phyloP scores from a whole-genome alignment of 1,140 invertebrate genomes.

The Euborellia annulipes region DNA sequence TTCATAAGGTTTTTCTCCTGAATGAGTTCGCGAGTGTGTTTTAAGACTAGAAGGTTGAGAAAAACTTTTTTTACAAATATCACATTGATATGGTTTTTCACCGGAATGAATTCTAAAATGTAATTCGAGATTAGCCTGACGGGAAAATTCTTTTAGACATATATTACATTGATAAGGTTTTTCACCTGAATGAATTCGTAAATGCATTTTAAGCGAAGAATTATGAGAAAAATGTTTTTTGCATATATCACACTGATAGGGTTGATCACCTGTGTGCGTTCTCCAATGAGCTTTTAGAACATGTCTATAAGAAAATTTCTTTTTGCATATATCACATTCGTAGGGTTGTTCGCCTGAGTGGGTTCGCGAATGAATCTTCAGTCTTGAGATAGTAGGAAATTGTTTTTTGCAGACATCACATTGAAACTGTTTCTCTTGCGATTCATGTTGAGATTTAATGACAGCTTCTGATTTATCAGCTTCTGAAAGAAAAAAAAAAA shows the following conservation, averaged over 20 bases:
- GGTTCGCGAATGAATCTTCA: slow-evolving; percentile 40
- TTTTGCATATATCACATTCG: slow-evolving; percentile 42
- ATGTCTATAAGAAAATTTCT: slow-evolving; percentile 31
- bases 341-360: slow-evolving; percentile 45
- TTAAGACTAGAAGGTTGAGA: slow-evolving; percentile 29
- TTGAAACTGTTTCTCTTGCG: slow-evolving; percentile 42
- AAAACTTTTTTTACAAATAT: slow-evolving; percentile 40
- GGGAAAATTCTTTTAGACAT: too few species aligned
- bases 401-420: slow-evolving; percentile 43
- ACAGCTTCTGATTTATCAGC: too few species aligned
- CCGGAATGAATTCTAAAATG: slow-evolving; percentile 38
- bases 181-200: slow-evolving; percentile 58
- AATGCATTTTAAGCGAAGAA: slow-evolving; percentile 51
- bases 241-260: slow-evolving; percentile 45
- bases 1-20: slow-evolving; percentile 41
- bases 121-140: too few species aligned
- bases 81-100: slow-evolving; percentile 43
- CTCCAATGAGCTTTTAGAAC: slow-evolving; percentile 41
- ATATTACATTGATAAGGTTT: too few species aligned
- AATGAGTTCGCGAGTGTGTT: slow-evolving; percentile 47
- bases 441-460: too few species aligned
- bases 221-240: slow-evolving; percentile 45
- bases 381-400: slow-evolving; percentile 50
- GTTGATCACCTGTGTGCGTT: slow-evolving; percentile 43
- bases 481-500: too few species aligned